Conservation (phyloP, 2,797 vertebrate genomes). For the Scolopax bukidnonensis region DNA sequence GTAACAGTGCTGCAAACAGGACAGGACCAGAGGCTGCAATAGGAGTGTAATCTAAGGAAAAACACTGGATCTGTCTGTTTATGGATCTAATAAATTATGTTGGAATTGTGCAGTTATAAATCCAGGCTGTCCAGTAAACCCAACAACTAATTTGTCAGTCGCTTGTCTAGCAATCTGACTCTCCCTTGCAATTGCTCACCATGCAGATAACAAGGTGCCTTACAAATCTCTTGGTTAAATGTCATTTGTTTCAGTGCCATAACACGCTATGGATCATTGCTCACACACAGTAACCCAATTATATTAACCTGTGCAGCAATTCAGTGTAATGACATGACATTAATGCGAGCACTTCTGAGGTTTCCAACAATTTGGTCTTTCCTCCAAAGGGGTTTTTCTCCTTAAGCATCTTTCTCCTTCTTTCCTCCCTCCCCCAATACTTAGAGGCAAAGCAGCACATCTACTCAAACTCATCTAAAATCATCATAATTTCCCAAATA, state of each 20-base stretch:
- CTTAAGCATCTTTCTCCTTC: background rate
- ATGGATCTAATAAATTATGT: slow-evolving; percentile 84
- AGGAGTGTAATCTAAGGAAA: slow-evolving; percentile 77
- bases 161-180: slow-evolving; percentile 76
- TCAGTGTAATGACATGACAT: slow-evolving; percentile 84
- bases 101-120: slow-evolving; percentile 81
- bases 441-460: slow-evolving; percentile 54
- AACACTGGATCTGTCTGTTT: slow-evolving; percentile 79
- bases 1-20: slow-evolving; percentile 44
- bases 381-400: slow-evolving; percentile 56
- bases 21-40: slow-evolving; percentile 71
- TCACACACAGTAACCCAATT: slow-evolving; percentile 86
- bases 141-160: slow-evolving; percentile 86
- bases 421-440: background rate
- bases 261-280: slow-evolving; percentile 86
- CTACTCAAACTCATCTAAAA: background rate
- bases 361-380: slow-evolving; percentile 65
- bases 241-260: slow-evolving; percentile 87
- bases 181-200: slow-evolving; percentile 79
- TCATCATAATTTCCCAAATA: background rate
- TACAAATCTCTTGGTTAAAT: slow-evolving; percentile 87
- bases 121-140: slow-evolving; percentile 83
- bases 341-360: slow-evolving; percentile 76
- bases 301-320: slow-evolving; percentile 86
- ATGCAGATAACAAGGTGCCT: slow-evolving; percentile 86